Conservation (phyloP, 2,888 invertebrate genomes). For the Aporophyla nigra region DNA sequence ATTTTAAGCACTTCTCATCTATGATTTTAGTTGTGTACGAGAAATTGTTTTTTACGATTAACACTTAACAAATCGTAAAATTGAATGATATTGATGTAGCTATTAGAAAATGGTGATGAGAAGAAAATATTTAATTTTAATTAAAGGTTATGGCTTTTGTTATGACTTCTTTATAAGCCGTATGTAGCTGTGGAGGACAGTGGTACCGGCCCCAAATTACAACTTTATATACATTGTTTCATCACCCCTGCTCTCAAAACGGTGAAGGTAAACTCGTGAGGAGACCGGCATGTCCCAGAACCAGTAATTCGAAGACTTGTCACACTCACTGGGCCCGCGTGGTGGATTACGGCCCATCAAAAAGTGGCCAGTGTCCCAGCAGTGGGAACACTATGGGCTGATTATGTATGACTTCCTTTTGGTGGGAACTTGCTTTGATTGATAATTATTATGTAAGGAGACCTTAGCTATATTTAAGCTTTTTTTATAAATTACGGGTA, state of each 20-base stretch:
- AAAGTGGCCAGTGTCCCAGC: too few relatives aligned
- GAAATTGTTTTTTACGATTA: conserved; percentile 40
- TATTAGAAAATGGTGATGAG: conserved; percentile 14
- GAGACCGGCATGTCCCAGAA: too few relatives aligned
- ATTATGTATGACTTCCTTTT: background rate
- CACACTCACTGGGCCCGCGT: too few relatives aligned
- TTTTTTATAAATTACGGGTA: background rate
- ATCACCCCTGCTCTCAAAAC: too few relatives aligned
- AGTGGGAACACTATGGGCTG: too few relatives aligned
- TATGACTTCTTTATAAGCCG: background rate
- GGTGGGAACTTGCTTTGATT: background rate
- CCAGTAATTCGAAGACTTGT: too few relatives aligned
- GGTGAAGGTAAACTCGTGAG: too few relatives aligned
- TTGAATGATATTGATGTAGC: conserved; percentile 30
- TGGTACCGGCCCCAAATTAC: too few relatives aligned
- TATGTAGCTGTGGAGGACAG: too few relatives aligned
- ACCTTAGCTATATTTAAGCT: background rate
- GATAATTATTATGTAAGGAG: too few relatives aligned
- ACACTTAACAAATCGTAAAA: conserved; percentile 30
- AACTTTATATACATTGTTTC: too few relatives aligned
- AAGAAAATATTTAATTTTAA: conserved; percentile 1
- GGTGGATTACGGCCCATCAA: too few relatives aligned
- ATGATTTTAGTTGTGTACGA: conserved; percentile 39
- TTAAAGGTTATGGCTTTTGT: background rate
- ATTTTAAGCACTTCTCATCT: conserved; percentile 51